A percentile compares a stretch with the other conserved stretches of the same genome.
Conservation (phyloP, 92 coral and sea anemone genomes). For the Phenganax marumi region DNA sequence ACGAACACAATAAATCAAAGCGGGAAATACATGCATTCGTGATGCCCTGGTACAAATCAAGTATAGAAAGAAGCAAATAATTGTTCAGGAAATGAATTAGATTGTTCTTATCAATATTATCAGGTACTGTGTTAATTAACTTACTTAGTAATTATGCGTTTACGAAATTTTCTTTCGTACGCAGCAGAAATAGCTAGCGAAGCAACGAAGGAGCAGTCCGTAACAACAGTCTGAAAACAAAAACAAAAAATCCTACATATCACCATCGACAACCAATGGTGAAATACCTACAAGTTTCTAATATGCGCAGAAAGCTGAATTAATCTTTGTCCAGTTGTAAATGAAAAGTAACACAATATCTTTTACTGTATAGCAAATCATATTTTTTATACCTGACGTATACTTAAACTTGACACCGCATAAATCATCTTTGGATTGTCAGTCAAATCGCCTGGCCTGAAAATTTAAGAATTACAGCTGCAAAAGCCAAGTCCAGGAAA, state of each 20-base stretch:
- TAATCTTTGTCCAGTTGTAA: background rate
- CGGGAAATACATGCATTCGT: no score
- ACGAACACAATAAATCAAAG: no score
- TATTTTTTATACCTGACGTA: conserved; percentile 70
- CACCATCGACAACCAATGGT: background rate
- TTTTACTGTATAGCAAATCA: background rate
- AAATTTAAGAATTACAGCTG: background rate
- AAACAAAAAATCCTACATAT: background rate
- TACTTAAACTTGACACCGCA: conserved; percentile 91
- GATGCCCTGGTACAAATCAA: no score
- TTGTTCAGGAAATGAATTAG: no score
- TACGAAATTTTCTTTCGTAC: conserved; percentile 84
- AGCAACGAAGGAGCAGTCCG: conserved; percentile 96
- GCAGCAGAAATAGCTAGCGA: conserved; percentile 97
- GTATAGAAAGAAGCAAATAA: no score
- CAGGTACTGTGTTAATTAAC: background rate
- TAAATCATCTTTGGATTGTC: conserved; percentile 95
- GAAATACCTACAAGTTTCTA: no score
- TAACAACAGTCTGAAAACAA: conserved; percentile 79
- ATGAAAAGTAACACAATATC: background rate
- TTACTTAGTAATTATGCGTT: conserved; percentile 87
- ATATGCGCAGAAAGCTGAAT: no score
- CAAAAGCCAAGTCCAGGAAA: no score
- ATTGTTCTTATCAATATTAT: background rate
- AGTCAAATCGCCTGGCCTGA: conserved; percentile 78